phyloP scores from a whole-genome alignment of 1,140 invertebrate species.

The Trichogramma pretiosum region DNA sequence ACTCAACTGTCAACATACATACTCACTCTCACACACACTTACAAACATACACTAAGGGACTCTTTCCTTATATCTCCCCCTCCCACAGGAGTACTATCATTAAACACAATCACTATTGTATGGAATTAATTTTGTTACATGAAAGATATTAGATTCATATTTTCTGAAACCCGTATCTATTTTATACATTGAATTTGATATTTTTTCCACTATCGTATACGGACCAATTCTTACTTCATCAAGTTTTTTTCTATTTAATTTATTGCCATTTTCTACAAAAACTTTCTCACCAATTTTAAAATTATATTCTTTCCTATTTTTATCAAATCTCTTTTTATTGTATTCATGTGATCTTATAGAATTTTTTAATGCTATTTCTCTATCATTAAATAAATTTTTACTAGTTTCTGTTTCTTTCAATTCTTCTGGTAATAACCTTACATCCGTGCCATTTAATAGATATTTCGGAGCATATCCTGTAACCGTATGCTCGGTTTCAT shows the following conservation, averaged over 20 bases:
- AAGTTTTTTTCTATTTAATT: conserved; percentile 23
- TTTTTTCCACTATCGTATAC: conserved; percentile 21
- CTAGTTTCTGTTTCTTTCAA: conserved; percentile 1
- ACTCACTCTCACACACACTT: too few species aligned
- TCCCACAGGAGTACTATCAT: too few species aligned
- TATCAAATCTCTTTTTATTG: conserved; percentile 14
- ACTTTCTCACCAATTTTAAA: conserved; percentile 19
- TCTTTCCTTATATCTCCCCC: too few species aligned
- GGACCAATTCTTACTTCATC: conserved; percentile 25
- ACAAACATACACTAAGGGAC: too few species aligned
- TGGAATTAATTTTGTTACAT: conserved; percentile 24
- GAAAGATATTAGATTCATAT: conserved; percentile 23
- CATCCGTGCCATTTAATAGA: conserved; percentile 10
- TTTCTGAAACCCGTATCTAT: conserved; percentile 23
- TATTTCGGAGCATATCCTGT: conserved; percentile 10
- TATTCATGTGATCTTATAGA: conserved; percentile 7
- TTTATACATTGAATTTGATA: conserved; percentile 24
- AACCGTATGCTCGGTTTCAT: conserved; percentile 13
- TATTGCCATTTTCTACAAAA: conserved; percentile 25
- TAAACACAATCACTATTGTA: too few species aligned
- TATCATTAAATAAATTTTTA: conserved; percentile 2
- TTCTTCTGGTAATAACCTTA: conserved; percentile 2
- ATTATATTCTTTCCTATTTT: conserved; percentile 15
- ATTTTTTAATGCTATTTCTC: conserved; percentile 7
- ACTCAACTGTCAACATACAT: too few species aligned